Conservation (phyloP, 2,797 vertebrate species). For the Masticophis lateralis region DNA sequence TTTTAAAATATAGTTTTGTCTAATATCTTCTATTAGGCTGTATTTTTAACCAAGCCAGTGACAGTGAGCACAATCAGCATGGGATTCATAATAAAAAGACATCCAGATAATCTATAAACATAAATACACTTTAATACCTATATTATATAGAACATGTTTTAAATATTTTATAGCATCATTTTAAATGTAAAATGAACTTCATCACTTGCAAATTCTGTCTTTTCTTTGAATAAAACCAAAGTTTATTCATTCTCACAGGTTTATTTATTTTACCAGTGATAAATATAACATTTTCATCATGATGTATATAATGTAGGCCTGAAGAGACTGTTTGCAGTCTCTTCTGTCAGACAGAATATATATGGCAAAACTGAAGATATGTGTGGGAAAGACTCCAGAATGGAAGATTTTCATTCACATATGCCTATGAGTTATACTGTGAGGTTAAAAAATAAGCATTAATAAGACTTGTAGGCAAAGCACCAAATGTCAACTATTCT, state of each 20-base stretch:
- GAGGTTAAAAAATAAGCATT: conserved; percentile 15
- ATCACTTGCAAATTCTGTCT: background rate
- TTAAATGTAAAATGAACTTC: conserved; percentile 46
- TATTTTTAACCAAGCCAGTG: background rate
- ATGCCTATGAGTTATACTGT: conserved; percentile 54
- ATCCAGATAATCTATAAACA: background rate
- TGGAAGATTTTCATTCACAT: conserved; percentile 36
- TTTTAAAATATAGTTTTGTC: background rate
- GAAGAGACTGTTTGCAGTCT: conserved; percentile 51
- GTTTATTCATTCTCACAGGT: conserved; percentile 55
- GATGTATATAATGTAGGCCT: conserved; percentile 40
- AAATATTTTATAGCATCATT: conserved; percentile 58
- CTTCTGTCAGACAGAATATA: conserved; percentile 60
- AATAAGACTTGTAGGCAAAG: conserved; percentile 50
- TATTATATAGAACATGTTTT: conserved; percentile 42
- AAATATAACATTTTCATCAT: conserved; percentile 63
- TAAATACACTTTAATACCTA: background rate
- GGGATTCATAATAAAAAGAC: background rate
- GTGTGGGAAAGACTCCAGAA: conserved; percentile 44
- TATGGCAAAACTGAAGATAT: conserved; percentile 47
- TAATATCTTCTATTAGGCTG: background rate
- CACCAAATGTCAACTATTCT: conserved; percentile 23
- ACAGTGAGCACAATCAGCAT: background rate
- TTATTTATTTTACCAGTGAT: conserved; percentile 67
- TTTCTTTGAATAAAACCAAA: conserved; percentile 30